Conservation (phyloP, 1,140 invertebrate genomes). For the Lordiphosa clarofinis region DNA sequence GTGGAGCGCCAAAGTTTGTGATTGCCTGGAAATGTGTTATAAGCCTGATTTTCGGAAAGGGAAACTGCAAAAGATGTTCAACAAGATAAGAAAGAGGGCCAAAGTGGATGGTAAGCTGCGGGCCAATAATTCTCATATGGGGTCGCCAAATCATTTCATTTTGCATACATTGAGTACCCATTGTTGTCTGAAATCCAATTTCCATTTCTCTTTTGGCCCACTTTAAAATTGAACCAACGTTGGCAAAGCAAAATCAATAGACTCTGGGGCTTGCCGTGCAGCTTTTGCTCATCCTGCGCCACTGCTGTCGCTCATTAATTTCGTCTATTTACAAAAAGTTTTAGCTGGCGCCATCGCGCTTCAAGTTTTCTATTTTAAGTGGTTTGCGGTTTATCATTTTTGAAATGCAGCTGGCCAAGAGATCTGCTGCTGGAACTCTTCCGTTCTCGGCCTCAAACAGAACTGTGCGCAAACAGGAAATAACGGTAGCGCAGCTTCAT, state of each 20-base stretch:
- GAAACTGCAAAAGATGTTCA: slow-evolving; percentile 19
- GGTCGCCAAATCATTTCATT: slow-evolving; percentile 5
- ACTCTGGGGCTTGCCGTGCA: background rate
- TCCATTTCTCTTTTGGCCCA: background rate
- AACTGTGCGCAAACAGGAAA: slow-evolving; percentile 73
- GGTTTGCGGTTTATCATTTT: slow-evolving; percentile 67
- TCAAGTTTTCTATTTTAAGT: slow-evolving; percentile 63
- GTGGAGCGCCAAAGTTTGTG: slow-evolving; percentile 56
- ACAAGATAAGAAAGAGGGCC: slow-evolving; percentile 21
- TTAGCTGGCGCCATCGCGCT: slow-evolving; percentile 27
- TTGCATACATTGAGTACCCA: slow-evolving; percentile 1
- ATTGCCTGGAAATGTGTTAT: slow-evolving; percentile 76
- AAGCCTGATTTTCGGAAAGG: slow-evolving; percentile 42
- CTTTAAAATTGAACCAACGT: slow-evolving; percentile 1
- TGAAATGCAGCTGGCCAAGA: slow-evolving; percentile 52
- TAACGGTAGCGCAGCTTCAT: slow-evolving; percentile 77
- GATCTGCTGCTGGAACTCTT: slow-evolving; percentile 6
- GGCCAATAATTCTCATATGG: slow-evolving; percentile 5
- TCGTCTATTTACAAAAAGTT: slow-evolving; percentile 63
- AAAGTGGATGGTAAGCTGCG: slow-evolving; percentile 2
- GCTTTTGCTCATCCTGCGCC: slow-evolving; percentile 5
- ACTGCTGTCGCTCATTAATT: slow-evolving; percentile 63
- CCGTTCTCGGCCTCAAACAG: slow-evolving; percentile 45
- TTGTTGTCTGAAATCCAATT: slow-evolving; percentile 9
- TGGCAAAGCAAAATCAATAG: slow-evolving; percentile 1